Evolutionary conservation across 1,140 invertebrate genomes (phyloP), one percentile per base, ranked within the genome.

Genomic region (Drosophila sturtevanti): DNA sequence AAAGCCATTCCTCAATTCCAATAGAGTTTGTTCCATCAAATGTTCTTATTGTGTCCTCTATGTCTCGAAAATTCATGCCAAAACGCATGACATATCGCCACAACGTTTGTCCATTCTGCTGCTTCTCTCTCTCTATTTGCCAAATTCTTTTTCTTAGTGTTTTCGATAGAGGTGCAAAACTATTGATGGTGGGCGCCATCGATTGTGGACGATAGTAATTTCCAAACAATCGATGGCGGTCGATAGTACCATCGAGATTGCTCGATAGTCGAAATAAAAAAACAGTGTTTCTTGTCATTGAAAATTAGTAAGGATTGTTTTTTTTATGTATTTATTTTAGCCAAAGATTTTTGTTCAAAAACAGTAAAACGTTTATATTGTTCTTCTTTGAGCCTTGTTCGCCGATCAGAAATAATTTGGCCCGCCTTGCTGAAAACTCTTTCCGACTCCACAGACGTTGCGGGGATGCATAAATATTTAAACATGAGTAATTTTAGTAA

Each of bases 251-350:
- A 37, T 37, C 35, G 35, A 37, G 11, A n/a, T 10, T 37, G 35
- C 11, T n/a, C 35, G 35, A 37, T 37, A 37, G 35, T 37, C 35
- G 12, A 14, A n/a, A 38, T 14, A 14, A 38, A 38, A 38, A 68
- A 37, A 44, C n/a, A 27, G 68, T 71, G 12, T 38, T 38, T 38
- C 12, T 38, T 38, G 14, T 38, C 37, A 38, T 38, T 38, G 37
- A 38, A 4, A 38, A 38, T 38, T 38, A 38, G 12, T 38, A 38
- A 38, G 37, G n/a, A 38, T 38, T 38, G 35, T 37, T 14, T 38
- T 38, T 38, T 38, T 38, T 14, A 38, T 38, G 37, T 38, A 14
- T 38, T 38, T 38, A 14, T 14, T 5, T 3, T 38, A 38, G 37
- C 12, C 37, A 38, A 38, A 38, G 12, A 38, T 38, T 38, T 38